Evolutionary conservation across 2,797 vertebrate genomes (phyloP), one percentile per base, ranked within the genome.

Genomic region (Hypotaenidia philippensis): DNA sequence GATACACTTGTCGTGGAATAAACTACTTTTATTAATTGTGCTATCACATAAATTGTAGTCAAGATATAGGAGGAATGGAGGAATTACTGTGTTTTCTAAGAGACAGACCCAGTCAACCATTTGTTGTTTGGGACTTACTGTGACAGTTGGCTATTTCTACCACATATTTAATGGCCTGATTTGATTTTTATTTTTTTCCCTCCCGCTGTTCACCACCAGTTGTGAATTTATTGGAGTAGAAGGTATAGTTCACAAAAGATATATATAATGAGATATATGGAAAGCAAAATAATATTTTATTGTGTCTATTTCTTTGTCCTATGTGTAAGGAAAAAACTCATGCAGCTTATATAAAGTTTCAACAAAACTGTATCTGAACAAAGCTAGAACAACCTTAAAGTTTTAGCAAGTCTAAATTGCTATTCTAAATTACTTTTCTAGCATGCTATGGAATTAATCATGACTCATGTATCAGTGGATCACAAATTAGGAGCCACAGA

Each of bases 391-490:
- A 87, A 56, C 23, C 49, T 69, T 75, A 55, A 86, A 82, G 61
- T 34, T 66, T 91, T 84, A 72, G 17, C 16, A 89, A 87, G 34
- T 71, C 52, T 65, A 82, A 90, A 69, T 94, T 92, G 32, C 44
- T 83, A 13, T 79, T 89, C 76, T 95, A 84, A 91, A 94, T 94
- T 86, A 84, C 34, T 56, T 16, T 80, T 95, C 31, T 78, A 70
- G 68, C 2, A 60, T 3, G 2, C 26, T 87, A 0, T 66, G 31
- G 47, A 65, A 47, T 32, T 82, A 91, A 74, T 80, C 13, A 66
- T 85, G 52, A 49, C 55, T 59, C 10, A 13, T 3, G 2, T 72
- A 85, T 77, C 41, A 70, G 69, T 25, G 9, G 29, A 74, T 94
- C 56, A 61, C 56, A 64, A 41, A 77, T 84, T 93, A 72, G 13